Conservation (phyloP, 2,797 vertebrate genomes). For the Phataginus tetradactyla region DNA sequence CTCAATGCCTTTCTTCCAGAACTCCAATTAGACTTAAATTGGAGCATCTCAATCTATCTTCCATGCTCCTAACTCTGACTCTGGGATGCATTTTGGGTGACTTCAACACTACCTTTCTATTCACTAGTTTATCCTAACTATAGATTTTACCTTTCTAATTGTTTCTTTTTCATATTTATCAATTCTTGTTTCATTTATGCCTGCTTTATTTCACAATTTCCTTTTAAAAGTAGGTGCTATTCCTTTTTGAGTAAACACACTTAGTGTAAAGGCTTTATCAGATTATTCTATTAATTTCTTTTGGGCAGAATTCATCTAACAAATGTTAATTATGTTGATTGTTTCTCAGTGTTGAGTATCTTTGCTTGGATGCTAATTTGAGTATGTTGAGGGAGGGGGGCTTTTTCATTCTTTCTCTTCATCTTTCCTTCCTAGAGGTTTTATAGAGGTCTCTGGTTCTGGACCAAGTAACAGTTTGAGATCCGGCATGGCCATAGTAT, state of each 20-base stretch:
- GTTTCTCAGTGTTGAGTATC: neutral
- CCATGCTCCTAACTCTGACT: neutral
- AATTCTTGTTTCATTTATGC: constrained; percentile 16
- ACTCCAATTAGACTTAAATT: neutral
- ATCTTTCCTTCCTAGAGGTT: neutral
- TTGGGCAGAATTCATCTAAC: constrained; percentile 1
- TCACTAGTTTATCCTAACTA: neutral
- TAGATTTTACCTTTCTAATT: neutral
- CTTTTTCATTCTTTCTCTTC: neutral
- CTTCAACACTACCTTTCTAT: neutral
- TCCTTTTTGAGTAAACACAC: constrained; percentile 5
- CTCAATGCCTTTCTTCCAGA: neutral
- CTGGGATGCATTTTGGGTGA: neutral
- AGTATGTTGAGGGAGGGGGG: neutral
- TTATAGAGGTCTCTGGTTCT: neutral
- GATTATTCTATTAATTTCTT: neutral
- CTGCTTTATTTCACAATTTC: neutral
- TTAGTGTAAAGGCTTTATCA: neutral
- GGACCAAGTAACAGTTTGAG: neutral
- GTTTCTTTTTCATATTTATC: neutral
- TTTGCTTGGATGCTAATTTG: constrained; percentile 3
- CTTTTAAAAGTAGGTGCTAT: neutral
- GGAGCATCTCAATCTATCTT: neutral
- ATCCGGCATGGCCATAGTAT: neutral
- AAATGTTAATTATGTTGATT: neutral